phyloP scores from a whole-genome alignment of 1,140 invertebrate genomes.

The Vollenhovia emeryi region DNA sequence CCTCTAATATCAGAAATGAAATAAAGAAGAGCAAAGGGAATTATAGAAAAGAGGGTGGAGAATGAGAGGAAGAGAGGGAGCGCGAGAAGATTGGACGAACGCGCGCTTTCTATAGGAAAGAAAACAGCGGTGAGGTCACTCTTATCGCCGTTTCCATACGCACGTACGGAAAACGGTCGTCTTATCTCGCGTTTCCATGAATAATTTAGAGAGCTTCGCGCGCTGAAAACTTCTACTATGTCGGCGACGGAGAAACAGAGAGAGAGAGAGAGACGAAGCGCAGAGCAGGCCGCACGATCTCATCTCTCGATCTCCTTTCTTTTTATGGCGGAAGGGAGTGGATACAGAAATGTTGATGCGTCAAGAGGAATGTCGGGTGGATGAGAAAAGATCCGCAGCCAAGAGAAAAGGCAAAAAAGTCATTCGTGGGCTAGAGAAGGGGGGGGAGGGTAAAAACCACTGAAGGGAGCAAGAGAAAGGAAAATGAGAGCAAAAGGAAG shows the following conservation, averaged over 20 bases:
- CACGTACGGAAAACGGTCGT: constrained; percentile 73
- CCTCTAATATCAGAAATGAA: background rate
- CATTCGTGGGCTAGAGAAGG: background rate
- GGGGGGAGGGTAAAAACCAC: background rate
- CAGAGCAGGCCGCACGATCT: background rate
- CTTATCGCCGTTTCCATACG: constrained; percentile 74
- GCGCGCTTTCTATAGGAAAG: constrained; percentile 49
- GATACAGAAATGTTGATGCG: constrained; percentile 12
- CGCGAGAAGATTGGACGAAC: background rate
- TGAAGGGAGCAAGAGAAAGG: background rate
- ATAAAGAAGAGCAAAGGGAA: background rate
- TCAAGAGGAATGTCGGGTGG: background rate
- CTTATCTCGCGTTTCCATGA: constrained; percentile 76
- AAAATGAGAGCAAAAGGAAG: background rate
- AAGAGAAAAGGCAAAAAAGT: background rate
- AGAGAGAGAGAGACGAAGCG: background rate
- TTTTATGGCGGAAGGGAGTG: background rate
- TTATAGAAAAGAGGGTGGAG: background rate
- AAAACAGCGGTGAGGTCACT: constrained; percentile 64
- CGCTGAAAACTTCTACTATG: constrained; percentile 70
- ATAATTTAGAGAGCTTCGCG: constrained; percentile 75
- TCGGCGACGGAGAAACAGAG: constrained; percentile 19
- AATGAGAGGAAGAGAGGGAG: constrained; percentile 6
- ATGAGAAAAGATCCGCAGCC: background rate
- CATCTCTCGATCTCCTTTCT: constrained; percentile 7